Percentiles rank a stretch among this genome's conserved stretches.
phyloP scores from a whole-genome alignment of 2,888 invertebrate species.

The Parnassius smintheus region DNA sequence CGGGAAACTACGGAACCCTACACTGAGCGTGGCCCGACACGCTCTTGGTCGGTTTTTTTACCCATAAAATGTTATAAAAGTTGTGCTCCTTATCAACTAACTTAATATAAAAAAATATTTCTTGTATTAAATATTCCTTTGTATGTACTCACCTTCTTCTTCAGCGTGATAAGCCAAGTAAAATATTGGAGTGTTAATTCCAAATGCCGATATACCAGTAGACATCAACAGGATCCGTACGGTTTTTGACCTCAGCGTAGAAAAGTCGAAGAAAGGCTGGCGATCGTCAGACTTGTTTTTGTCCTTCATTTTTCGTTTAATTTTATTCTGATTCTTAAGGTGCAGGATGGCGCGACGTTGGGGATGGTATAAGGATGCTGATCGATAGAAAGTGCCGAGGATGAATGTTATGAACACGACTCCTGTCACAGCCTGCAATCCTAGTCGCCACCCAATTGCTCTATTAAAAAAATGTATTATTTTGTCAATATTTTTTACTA shows the following conservation, averaged over 20 bases:
- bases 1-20: too few species aligned
- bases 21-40: too few species aligned
- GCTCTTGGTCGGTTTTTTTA: too few species aligned
- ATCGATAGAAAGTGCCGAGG: conserved; percentile 92
- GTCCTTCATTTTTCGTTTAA: conserved; percentile 90
- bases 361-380: conserved; percentile 93
- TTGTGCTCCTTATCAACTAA: too few species aligned
- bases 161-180: conserved; percentile 90
- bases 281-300: conserved; percentile 88
- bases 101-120: too few species aligned
- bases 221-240: conserved; percentile 91
- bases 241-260: conserved; percentile 91
- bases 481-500: not conserved
- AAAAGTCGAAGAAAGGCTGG: conserved; percentile 93
- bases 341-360: conserved; percentile 92
- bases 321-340: conserved; percentile 89
- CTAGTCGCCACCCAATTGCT: conserved; percentile 90
- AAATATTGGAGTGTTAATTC: conserved; percentile 92
- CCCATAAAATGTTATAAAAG: too few species aligned
- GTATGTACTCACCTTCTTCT: conserved; percentile 81
- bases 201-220: conserved; percentile 90
- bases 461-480: conserved; percentile 62
- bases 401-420: conserved; percentile 91
- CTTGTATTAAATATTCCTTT: not conserved
- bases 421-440: conserved; percentile 92